These are phyloP conservation scores for Megalops cyprinoides DNA, from an alignment of 2,797 vertebrate species.

Conservation along the genomic window DNA sequence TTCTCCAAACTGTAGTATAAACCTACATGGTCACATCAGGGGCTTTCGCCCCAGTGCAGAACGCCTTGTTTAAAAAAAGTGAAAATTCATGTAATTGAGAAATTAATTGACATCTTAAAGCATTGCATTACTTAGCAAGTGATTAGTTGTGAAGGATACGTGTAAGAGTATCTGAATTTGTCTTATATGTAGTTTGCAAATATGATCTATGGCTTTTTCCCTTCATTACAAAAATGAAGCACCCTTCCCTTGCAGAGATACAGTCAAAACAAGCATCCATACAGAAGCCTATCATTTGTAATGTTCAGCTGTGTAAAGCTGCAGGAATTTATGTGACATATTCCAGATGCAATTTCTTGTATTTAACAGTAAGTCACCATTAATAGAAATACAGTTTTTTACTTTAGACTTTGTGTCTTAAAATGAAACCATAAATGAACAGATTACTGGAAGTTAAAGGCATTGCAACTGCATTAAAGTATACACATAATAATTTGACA, in stretches of 20 bases:
- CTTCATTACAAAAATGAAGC: slow-evolving; percentile 53
- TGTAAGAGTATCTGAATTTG: slow-evolving; percentile 76
- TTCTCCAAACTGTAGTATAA: slow-evolving; percentile 3
- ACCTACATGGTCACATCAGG: not conserved
- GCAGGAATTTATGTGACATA: not conserved
- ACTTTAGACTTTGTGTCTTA: not conserved
- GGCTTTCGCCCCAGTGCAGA: not conserved
- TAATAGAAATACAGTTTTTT: not conserved
- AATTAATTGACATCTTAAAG: slow-evolving; percentile 58
- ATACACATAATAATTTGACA: not conserved
- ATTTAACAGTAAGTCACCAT: slow-evolving; percentile 19
- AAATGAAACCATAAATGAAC: not conserved
- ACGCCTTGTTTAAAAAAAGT: not conserved
- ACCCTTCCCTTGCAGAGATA: slow-evolving; percentile 56
- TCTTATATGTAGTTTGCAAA: slow-evolving; percentile 73
- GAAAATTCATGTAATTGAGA: not conserved
- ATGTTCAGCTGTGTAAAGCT: not conserved
- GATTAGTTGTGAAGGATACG: slow-evolving; percentile 73
- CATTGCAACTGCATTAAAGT: not conserved
- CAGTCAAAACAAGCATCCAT: slow-evolving; percentile 71
- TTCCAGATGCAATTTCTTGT: slow-evolving; percentile 16
- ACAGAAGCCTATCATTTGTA: not conserved
- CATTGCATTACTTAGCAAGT: not conserved
- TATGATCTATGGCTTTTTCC: slow-evolving; percentile 66
- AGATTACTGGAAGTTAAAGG: not conserved